phyloP scores from a whole-genome alignment of 2,797 vertebrate genomes.

The Vultur gryphus region DNA sequence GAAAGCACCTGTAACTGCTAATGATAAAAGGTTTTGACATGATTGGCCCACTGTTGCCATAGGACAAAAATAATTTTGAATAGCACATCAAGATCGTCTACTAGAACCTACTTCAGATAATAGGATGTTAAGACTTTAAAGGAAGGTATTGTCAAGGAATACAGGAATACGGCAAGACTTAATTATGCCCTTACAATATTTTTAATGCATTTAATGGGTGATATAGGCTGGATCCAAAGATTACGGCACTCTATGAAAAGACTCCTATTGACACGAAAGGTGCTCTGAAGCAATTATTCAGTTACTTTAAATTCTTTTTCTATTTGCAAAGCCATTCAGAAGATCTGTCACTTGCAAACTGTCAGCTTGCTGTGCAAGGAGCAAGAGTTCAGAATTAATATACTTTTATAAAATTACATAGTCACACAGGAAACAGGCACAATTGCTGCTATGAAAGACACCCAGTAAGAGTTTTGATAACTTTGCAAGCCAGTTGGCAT shows the following conservation, averaged over 20 bases:
- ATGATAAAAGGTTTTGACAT: not conserved
- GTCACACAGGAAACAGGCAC: not conserved
- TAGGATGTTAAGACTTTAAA: not conserved
- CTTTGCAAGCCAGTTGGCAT: not conserved
- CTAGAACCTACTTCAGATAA: not conserved
- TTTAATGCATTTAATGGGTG: conserved; percentile 17
- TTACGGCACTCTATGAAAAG: not conserved
- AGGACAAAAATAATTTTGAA: not conserved
- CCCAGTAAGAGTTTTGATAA: not conserved
- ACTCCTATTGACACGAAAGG: not conserved
- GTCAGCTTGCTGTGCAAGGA: not conserved
- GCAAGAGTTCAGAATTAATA: not conserved
- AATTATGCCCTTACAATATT: conserved; percentile 27
- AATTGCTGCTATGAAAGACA: not conserved
- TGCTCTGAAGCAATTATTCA: conserved; percentile 17
- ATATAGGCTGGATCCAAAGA: conserved; percentile 9
- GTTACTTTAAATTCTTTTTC: conserved; percentile 26
- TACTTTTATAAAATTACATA: not conserved
- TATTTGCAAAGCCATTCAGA: conserved; percentile 11
- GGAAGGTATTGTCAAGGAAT: not conserved
- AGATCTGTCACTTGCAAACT: not conserved
- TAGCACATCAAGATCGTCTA: not conserved
- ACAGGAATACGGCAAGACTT: not conserved
- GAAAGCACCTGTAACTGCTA: not conserved
- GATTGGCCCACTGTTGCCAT: not conserved